These are phyloP conservation scores for Notarius lentiginosus DNA, from an alignment of 2,113 vertebrate species.

Conservation along the genomic window DNA sequence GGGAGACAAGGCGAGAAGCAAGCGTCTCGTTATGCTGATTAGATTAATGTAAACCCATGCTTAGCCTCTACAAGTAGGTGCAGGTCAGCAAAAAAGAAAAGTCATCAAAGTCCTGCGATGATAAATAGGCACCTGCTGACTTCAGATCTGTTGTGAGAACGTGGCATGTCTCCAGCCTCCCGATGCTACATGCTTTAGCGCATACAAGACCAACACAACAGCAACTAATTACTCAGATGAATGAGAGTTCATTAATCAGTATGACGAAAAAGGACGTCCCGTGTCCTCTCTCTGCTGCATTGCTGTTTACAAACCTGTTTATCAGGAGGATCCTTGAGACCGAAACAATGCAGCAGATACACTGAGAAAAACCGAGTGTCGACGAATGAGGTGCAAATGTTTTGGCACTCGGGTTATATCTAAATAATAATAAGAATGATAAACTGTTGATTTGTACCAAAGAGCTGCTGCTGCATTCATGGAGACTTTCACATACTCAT, in stretches of 20 bases:
- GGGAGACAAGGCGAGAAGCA: not conserved
- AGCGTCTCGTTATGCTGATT: conserved; percentile 31
- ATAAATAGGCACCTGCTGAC: conserved; percentile 32
- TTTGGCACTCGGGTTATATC: not conserved
- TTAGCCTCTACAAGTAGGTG: conserved; percentile 20
- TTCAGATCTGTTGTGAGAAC: conserved; percentile 18
- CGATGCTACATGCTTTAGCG: conserved; percentile 21
- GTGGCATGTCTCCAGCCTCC: conserved; percentile 22
- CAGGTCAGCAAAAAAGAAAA: conserved; percentile 35
- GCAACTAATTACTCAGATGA: conserved; percentile 22
- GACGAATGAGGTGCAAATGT: not conserved
- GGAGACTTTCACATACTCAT: not conserved
- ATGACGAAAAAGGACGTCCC: conserved; percentile 15
- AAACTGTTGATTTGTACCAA: not conserved
- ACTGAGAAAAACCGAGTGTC: not conserved
- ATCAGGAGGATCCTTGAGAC: not conserved
- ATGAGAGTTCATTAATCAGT: conserved; percentile 32
- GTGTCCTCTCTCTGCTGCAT: conserved; percentile 15
- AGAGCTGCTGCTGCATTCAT: not conserved
- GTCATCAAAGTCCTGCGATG: conserved; percentile 7
- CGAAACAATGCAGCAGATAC: not conserved
- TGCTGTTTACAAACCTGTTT: conserved; percentile 7
- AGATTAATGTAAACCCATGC: conserved; percentile 26
- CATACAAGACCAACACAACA: conserved; percentile 23
- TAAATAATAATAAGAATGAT: not conserved